Conservation (phyloP, 2,888 invertebrate genomes). For the Philereme transversata region DNA sequence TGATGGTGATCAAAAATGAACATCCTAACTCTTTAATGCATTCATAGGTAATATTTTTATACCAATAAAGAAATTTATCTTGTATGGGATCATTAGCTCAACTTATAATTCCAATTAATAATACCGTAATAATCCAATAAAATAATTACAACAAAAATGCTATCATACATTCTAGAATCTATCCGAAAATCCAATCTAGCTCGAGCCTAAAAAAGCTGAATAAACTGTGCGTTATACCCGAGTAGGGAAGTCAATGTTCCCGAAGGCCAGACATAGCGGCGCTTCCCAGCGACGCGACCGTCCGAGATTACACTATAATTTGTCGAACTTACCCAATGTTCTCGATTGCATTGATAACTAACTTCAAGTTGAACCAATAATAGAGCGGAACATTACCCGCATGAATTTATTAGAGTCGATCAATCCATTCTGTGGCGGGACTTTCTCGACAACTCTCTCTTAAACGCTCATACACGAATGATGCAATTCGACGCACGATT, state of each 20-base stretch:
- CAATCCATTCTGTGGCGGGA: constrained; percentile 5
- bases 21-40: too few relatives aligned
- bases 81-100: too few relatives aligned
- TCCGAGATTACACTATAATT: constrained; percentile 66
- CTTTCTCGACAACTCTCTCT: constrained; percentile 4
- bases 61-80: too few relatives aligned
- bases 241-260: constrained; percentile 64
- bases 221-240: constrained; percentile 47
- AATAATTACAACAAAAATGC: neutral
- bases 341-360: constrained; percentile 53
- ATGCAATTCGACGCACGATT: constrained; percentile 75
- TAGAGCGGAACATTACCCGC: constrained; percentile 6
- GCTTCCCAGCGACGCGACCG: constrained; percentile 57
- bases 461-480: constrained; percentile 30
- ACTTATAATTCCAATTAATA: too few relatives aligned
- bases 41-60: too few relatives aligned
- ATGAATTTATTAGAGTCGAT: constrained; percentile 2
- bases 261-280: constrained; percentile 68
- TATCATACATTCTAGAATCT: constrained; percentile 9
- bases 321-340: constrained; percentile 63
- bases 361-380: constrained; percentile 29
- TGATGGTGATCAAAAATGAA: too few relatives aligned
- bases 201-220: constrained; percentile 32
- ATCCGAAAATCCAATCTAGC: constrained; percentile 22
- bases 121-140: too few relatives aligned